These are phyloP conservation scores for Amaurobius ferox DNA, from an alignment of 2,888 invertebrate genomes.

Conservation along the genomic window DNA sequence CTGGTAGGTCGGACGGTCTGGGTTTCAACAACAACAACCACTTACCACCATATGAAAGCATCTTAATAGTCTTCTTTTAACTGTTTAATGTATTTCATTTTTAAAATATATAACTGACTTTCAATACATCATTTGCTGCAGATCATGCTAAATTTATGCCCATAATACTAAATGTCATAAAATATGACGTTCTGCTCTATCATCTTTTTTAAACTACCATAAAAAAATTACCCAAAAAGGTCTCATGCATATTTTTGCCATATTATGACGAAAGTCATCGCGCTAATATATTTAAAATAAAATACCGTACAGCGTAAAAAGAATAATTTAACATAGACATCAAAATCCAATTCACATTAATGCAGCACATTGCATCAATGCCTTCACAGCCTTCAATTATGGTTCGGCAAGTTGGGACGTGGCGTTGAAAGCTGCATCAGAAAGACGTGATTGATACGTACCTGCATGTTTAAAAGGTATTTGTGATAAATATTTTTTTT, in stretches of 20 bases:
- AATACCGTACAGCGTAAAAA: neutral
- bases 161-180: no score
- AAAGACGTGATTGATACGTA: slow-evolving; percentile 56
- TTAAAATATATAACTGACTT: no score
- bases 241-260: neutral
- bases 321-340: neutral
- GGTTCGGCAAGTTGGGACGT: slow-evolving; percentile 39
- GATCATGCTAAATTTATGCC: no score
- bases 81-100: no score
- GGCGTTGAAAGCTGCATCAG: slow-evolving; percentile 55
- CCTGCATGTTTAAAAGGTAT: slow-evolving; percentile 60
- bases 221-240: neutral
- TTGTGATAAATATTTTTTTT: neutral
- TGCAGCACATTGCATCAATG: slow-evolving; percentile 15
- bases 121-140: no score
- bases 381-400: slow-evolving; percentile 46
- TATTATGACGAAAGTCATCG: neutral
- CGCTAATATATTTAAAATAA: neutral
- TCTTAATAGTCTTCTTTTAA: no score
- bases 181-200: no score
- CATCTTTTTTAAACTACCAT: no score
- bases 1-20: no score
- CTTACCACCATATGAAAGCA: no score
- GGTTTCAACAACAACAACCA: no score
- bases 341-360: slow-evolving; percentile 51